A percentile compares a stretch with the other conserved stretches of the same genome.
These are phyloP conservation scores for Calidris pygmaea DNA, from an alignment of 2,113 vertebrate genomes.

Conservation along the genomic window DNA sequence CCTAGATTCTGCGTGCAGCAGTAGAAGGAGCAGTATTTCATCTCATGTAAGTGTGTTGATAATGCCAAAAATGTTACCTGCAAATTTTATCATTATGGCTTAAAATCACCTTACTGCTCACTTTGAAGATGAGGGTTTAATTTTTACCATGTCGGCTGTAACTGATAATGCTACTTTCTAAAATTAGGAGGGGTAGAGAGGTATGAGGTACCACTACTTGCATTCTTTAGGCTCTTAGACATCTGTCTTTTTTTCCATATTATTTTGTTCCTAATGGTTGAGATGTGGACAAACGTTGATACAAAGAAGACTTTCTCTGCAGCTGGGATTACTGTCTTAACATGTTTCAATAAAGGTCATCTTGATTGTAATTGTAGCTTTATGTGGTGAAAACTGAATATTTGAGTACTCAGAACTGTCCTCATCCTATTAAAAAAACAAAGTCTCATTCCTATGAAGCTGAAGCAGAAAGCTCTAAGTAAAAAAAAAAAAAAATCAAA, in stretches of 20 bases:
- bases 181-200: not conserved
- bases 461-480: not conserved
- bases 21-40: conserved; percentile 95
- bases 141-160: not conserved
- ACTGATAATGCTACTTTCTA: not conserved
- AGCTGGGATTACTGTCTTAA: not conserved
- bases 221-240: not conserved
- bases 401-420: not conserved
- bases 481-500: not conserved
- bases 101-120: accelerated
- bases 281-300: not conserved
- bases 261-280: not conserved
- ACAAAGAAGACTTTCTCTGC: not conserved
- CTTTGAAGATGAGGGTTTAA: not conserved
- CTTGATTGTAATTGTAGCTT: not conserved
- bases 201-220: not conserved
- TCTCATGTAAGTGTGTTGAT: conserved; percentile 84
- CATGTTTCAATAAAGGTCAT: not conserved
- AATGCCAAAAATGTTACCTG: not conserved
- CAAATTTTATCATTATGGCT: not conserved
- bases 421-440: not conserved
- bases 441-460: not conserved
- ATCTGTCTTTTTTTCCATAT: not conserved
- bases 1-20: conserved; percentile 92
- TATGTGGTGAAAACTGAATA: not conserved